These are phyloP conservation scores for Sebastes nivosus DNA, from an alignment of 2,797 vertebrate genomes.

Conservation along the genomic window DNA sequence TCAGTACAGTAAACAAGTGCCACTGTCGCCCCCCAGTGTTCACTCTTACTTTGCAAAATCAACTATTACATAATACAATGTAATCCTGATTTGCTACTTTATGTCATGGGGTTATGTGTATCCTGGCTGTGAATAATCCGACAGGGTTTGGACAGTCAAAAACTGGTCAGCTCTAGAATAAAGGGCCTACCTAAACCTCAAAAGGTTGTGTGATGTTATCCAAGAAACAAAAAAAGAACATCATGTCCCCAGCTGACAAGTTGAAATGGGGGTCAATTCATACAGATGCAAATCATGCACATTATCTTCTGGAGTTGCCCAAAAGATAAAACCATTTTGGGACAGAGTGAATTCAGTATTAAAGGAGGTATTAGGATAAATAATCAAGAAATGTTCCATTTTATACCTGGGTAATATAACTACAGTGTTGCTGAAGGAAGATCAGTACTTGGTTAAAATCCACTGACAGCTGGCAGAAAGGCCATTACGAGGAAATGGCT, in stretches of 20 bases:
- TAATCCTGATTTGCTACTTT: constrained; percentile 50
- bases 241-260: neutral
- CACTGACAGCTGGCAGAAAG: too few species aligned
- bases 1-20: neutral
- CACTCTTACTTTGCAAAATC: neutral
- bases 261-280: neutral
- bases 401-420: too few species aligned
- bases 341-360: too few species aligned
- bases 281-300: too few species aligned
- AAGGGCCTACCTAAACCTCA: neutral
- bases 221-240: constrained; percentile 25
- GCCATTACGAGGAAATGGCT: too few species aligned
- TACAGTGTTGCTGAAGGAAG: too few species aligned
- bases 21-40: constrained; percentile 49
- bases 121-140: constrained; percentile 52
- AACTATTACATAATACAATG: constrained; percentile 62
- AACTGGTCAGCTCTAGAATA: neutral
- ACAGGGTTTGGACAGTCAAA: neutral
- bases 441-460: too few species aligned
- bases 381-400: too few species aligned
- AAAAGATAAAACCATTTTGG: too few species aligned
- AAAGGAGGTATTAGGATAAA: too few species aligned
- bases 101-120: constrained; percentile 52
- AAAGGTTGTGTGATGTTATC: neutral
- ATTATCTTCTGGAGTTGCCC: too few species aligned